Evolutionary conservation across 1,140 invertebrate species (phyloP).

Genomic region (Leucophenga varia): DNA sequence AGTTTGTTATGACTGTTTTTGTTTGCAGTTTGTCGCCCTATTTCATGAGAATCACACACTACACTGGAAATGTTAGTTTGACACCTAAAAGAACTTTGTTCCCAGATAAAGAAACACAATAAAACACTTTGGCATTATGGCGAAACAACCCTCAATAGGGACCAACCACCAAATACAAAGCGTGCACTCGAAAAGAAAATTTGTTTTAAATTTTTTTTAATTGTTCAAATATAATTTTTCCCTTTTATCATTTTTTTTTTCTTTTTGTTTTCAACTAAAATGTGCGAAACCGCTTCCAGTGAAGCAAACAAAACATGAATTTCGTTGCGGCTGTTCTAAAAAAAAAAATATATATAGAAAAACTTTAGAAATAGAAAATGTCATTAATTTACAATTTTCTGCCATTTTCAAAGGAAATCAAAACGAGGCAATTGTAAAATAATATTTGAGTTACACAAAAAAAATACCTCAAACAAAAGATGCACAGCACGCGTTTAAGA

Average conservation of each 20-base stretch:
- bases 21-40: conserved; percentile 28
- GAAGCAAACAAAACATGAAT: conserved; percentile 26
- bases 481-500: conserved; percentile 53
- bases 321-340: no score
- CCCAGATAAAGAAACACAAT: no score
- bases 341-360: no score
- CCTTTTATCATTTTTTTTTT: conserved; percentile 16
- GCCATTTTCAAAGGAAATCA: conserved; percentile 33
- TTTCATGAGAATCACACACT: conserved; percentile 30
- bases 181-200: conserved; percentile 37
- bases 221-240: no score
- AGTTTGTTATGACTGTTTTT: conserved; percentile 35
- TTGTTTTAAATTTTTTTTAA: conserved; percentile 31
- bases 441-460: conserved; percentile 36
- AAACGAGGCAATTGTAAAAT: conserved; percentile 39
- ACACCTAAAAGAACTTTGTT: conserved; percentile 8
- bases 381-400: not conserved
- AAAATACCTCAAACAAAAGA: no score
- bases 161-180: conserved; percentile 15
- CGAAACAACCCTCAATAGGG: no score
- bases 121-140: no score
- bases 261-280: conserved; percentile 26
- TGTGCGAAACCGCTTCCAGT: conserved; percentile 41
- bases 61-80: not conserved
- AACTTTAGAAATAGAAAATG: no score